Evolutionary conservation across 2,113 vertebrate species (phyloP).

Genomic region (Caloenas nicobarica): DNA sequence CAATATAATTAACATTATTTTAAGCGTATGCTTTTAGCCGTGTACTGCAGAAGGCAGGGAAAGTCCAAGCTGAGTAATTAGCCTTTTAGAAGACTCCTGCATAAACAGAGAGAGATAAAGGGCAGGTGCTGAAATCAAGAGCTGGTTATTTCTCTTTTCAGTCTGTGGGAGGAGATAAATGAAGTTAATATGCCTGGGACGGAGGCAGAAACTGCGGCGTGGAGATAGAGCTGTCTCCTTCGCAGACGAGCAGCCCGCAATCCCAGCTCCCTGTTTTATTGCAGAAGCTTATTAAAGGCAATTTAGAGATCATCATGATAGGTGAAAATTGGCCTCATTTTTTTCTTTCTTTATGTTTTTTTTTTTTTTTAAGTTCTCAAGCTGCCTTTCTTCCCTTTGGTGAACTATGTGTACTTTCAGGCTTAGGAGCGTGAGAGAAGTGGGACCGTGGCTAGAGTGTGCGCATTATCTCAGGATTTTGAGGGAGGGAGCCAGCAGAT

Average conservation of each 20-base stretch:
- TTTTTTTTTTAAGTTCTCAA: background rate
- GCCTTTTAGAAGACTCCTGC: constrained; percentile 53
- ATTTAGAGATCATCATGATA: constrained; percentile 48
- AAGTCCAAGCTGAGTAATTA: constrained; percentile 69
- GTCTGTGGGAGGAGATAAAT: constrained; percentile 54
- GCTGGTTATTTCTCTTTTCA: constrained; percentile 64
- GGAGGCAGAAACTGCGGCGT: constrained; percentile 33
- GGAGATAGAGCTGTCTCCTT: constrained; percentile 61
- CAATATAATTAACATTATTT: constrained; percentile 70
- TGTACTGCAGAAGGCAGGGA: constrained; percentile 49
- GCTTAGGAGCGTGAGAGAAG: constrained; percentile 16
- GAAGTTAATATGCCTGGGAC: constrained; percentile 18
- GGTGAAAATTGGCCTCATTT: constrained; percentile 26
- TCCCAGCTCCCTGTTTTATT: constrained; percentile 50
- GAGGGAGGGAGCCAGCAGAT: constrained; percentile 47
- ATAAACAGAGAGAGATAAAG: constrained; percentile 66
- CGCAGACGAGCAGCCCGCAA: background rate
- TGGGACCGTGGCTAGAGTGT: background rate
- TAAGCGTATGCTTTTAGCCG: constrained; percentile 58
- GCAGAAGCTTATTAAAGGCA: constrained; percentile 47
- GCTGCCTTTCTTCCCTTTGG: constrained; percentile 4
- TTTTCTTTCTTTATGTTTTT: background rate
- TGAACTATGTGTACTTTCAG: constrained; percentile 29
- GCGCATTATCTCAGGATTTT: constrained; percentile 43
- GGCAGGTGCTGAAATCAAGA: constrained; percentile 65